Conservation (phyloP, 2,797 vertebrate species). For the Propithecus deckenii region DNA sequence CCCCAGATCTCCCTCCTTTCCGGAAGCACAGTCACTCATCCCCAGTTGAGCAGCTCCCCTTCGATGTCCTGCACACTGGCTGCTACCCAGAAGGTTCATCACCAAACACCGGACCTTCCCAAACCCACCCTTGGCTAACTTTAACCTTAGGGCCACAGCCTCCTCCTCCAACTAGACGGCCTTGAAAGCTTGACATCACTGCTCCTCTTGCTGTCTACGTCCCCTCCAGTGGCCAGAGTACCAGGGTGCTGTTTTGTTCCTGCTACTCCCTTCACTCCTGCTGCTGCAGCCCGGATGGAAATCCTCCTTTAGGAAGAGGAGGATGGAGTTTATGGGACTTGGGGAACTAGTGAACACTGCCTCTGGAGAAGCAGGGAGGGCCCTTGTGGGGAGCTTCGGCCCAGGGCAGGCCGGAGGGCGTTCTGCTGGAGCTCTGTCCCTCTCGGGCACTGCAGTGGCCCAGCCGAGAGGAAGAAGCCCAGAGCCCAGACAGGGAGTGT, state of each 20-base stretch:
- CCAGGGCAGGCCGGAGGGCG: neutral
- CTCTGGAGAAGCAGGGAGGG: neutral
- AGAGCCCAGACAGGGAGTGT: neutral
- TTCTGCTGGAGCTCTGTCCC: neutral
- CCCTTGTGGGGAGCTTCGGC: neutral
- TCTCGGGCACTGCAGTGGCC: neutral
- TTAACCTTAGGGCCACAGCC: neutral
- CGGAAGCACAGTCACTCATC: neutral
- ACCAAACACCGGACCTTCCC: neutral
- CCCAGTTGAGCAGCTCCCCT: neutral
- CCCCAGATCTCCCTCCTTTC: neutral
- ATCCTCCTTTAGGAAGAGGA: neutral
- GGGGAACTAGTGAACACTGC: neutral
- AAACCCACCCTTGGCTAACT: neutral
- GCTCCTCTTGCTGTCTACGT: neutral
- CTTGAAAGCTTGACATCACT: neutral
- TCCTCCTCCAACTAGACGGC: neutral
- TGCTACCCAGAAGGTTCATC: neutral
- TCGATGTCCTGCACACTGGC: neutral
- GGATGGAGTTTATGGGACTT: neutral
- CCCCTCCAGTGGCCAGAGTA: neutral
- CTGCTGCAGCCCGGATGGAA: neutral
- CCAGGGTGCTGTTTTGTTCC: neutral
- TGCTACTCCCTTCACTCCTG: neutral
- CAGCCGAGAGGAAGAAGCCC: neutral